Conservation (phyloP, 1,140 invertebrate genomes). For the Marisa cornuarietis region DNA sequence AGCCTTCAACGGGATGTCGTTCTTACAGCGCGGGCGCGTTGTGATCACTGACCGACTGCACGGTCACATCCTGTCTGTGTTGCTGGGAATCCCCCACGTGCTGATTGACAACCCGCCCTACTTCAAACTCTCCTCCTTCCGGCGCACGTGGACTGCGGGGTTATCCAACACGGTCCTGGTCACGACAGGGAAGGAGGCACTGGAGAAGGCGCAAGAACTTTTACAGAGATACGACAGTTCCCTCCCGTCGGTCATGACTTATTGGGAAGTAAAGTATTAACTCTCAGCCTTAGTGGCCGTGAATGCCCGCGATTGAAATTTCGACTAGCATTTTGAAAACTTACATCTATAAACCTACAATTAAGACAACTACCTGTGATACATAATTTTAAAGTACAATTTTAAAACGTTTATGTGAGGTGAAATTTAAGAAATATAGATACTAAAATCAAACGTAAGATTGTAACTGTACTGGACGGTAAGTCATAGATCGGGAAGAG, state of each 20-base stretch:
- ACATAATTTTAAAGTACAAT: no score
- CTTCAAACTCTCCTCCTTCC: conserved; percentile 30
- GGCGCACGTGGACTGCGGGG: conserved; percentile 33
- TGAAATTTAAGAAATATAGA: no score
- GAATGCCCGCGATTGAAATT: no score
- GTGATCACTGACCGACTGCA: conserved; percentile 41
- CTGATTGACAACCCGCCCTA: conserved; percentile 30
- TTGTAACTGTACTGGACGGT: no score
- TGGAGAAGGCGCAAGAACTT: conserved; percentile 9
- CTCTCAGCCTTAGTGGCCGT: no score
- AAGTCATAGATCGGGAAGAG: no score
- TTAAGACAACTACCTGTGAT: no score
- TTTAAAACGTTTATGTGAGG: no score
- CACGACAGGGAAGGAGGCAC: conserved; percentile 8
- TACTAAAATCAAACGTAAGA: no score
- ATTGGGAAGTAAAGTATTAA: no score
- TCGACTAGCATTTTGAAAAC: no score
- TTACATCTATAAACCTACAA: no score
- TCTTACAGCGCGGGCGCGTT: conserved; percentile 25
- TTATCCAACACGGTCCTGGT: conserved; percentile 12
- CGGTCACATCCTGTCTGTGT: conserved; percentile 33
- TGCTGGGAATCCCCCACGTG: conserved; percentile 39
- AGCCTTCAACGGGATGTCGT: conserved; percentile 17
- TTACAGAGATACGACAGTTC: conserved; percentile 21
- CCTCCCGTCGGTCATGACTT: not conserved